Evolutionary conservation across 2,888 invertebrate genomes (phyloP), one percentile per base, ranked within the genome.

Genomic region (Ichneumon xanthorius): DNA sequence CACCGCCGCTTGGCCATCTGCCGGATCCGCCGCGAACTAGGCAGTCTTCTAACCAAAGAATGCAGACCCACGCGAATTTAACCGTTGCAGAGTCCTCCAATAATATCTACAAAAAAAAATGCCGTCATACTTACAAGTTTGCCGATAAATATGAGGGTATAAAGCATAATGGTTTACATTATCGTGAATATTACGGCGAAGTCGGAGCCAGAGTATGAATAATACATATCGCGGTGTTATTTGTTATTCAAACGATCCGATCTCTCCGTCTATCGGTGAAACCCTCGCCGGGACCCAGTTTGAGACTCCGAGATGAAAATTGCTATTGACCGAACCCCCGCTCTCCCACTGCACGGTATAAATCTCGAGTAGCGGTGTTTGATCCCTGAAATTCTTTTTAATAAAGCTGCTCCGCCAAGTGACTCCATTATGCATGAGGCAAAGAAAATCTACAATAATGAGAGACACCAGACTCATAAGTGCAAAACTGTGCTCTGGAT

Each of bases 221-320:
- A 85, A 87, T 86, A 75, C 71, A 85, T 82, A 63, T 78, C 70
- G 50, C 65, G 73, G 73, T 73, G 48, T 77, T 80, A 80, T 86
- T 87, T 86, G 83, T 86, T 85, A 87, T 87, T 87, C 86, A 87
- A 87, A 80, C 83, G 70, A 77, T 72, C 37, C 80, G 70, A 67
- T 77, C 67, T 50, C 50, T 40, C 67, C 16, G 77, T 78, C 53
- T 45, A 61, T 77, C 65, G 67, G 65, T 50, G 65, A 80, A 53
- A 58, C 58, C 71, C 48, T 67, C 11, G 55, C 72, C 67, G 67
- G 26, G 67, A 67, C 30, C 55, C 37, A 80, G 67, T 84, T 84
- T 61, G 71, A 67, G 75, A 55, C 67, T 76, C 67, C 40, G 77
- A 63, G 77, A 80, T 75, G 67, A 73, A 80, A 76, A 80, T 77